Evolutionary conservation across 2,797 vertebrate genomes (phyloP).

Genomic region (Vespertilio murinus): DNA sequence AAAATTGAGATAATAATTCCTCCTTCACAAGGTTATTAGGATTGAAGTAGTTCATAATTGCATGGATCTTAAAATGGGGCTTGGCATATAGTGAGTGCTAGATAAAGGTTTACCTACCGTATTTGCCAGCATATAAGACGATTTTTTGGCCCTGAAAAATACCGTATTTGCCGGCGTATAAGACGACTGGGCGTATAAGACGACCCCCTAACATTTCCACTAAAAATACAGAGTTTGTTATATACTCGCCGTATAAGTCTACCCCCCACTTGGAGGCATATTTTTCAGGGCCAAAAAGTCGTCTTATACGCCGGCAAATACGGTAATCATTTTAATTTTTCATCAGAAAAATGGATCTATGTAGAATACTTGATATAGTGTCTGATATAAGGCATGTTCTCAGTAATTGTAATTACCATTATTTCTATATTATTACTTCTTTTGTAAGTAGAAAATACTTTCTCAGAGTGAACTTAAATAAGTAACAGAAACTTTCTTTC

Average conservation of each 20-base stretch:
- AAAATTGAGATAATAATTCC: not conserved
- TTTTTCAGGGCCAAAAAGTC: no score
- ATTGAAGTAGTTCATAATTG: not conserved
- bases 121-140: no score
- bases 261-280: no score
- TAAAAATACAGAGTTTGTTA: no score
- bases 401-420: not conserved
- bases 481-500: not conserved
- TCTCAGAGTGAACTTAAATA: not conserved
- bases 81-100: not conserved
- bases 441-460: not conserved
- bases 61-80: not conserved
- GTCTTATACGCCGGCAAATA: no score
- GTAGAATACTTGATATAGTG: not conserved
- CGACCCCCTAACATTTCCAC: no score
- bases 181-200: no score
- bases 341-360: not conserved
- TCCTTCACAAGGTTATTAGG: not conserved
- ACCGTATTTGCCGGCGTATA: no score
- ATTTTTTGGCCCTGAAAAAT: no score
- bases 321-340: no score
- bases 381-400: not conserved
- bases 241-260: no score
- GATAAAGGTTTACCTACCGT: not conserved
- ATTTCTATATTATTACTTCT: not conserved